These are phyloP conservation scores for Fregetta grallaria DNA, from an alignment of 2,113 vertebrate genomes.

Conservation along the genomic window DNA sequence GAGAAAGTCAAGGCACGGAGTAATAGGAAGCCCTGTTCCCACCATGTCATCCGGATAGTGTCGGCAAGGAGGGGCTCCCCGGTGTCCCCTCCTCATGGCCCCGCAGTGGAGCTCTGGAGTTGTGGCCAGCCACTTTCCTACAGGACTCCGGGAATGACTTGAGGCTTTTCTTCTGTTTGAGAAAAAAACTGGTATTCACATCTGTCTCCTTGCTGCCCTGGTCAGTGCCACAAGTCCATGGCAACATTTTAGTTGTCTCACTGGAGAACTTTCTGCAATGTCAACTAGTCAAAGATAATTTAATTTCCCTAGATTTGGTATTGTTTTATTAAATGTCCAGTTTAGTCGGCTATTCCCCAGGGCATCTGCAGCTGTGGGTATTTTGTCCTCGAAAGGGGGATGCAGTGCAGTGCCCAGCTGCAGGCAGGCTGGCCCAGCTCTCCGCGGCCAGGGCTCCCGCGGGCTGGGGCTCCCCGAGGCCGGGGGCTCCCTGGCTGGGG, in stretches of 20 bases:
- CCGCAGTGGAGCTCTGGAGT: accelerated
- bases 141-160: neutral
- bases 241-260: neutral
- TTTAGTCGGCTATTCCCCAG: neutral
- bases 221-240: neutral
- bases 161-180: neutral
- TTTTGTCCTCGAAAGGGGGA: neutral
- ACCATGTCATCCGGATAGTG: accelerated
- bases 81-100: accelerated
- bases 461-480: accelerated
- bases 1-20: neutral
- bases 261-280: neutral
- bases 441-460: accelerated
- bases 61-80: accelerated
- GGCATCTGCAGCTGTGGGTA: neutral
- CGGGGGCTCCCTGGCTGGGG: neutral
- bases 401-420: neutral
- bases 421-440: neutral
- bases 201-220: neutral
- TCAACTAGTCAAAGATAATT: neutral
- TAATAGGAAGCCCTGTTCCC: neutral
- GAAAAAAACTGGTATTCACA: neutral
- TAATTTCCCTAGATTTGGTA: neutral
- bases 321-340: neutral
- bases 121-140: accelerated